Base-by-base conservation (phyloP, 2,113 vertebrate genomes). In the Bostrychus sinensis region DNA sequence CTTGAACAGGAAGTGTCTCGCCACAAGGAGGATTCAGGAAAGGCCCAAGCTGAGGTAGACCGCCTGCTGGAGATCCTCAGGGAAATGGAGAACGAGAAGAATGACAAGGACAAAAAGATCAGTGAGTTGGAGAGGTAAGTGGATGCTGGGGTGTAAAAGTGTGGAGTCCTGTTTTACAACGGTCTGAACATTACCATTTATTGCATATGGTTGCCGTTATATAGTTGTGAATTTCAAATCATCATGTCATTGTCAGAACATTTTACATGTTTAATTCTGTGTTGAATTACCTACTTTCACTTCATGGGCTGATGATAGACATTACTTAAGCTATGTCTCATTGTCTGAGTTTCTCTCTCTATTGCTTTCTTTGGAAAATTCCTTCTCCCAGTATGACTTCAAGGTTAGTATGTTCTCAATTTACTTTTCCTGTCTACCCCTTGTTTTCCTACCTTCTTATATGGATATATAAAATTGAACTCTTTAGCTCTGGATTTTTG, bases 51-150 rank as follows among this genome's bases (percentile, higher is more conserved):
- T 2, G 97, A 99, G 91, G 97, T 99, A 41, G 97, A 99, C 86
- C 96, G 97, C 48, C 91, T 99, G 2, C 86, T 99, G 39, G 97
- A 99, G 73, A 99, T 99, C 86, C 87, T 99, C 20, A 94, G 96
- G 45, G 97, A 99, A 89, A 98, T 98, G 93, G 97, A 99, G 80
- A 99, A 97, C 25, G 97, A 99, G 93, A 99, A 99, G 88, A 98
- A 98, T 8, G 97, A 99, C 85, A 99, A 99, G 82, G 97, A 99
- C 76, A 97, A 94, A 82, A 98, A 96, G 91, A 99, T 99, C 78
- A 95, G 86, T 32, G 97, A 99, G 53, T 89, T 99, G 46, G 97
- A 99, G 88, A 97, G 94, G 97, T 99, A 89, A 38, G 85, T 78
- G 57, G 22, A 38, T 20, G 41, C 38, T 26, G 23, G n/a, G 16